phyloP scores from a whole-genome alignment of 1,140 invertebrate species.

The Drusus annulatus region DNA sequence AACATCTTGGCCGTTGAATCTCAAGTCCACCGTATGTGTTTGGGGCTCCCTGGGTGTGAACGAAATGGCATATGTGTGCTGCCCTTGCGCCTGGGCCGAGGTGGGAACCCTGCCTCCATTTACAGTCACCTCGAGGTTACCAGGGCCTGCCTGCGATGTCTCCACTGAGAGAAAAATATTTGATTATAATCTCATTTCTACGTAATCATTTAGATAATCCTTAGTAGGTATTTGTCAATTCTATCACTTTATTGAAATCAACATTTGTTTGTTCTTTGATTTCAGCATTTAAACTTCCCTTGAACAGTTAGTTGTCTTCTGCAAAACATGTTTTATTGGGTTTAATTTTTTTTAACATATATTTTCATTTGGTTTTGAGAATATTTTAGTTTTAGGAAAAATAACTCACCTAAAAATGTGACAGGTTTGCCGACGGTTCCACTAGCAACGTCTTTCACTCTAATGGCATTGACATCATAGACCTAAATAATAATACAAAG shows the following conservation, averaged over 20 bases:
- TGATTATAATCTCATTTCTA: no score
- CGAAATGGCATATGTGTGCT: conserved; percentile 96
- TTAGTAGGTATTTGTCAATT: no score
- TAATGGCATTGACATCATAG: conserved; percentile 95
- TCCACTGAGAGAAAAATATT: conserved; percentile 80
- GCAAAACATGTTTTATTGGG: no score
- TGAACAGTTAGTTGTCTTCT: no score
- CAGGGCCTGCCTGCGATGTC: conserved; percentile 96
- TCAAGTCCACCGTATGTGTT: conserved; percentile 92
- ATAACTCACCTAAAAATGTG: conserved; percentile 88
- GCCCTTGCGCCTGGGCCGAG: conserved; percentile 93
- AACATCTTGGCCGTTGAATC: conserved; percentile 97
- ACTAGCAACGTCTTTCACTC: conserved; percentile 91
- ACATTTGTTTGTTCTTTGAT: no score
- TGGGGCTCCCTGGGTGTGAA: conserved; percentile 94
- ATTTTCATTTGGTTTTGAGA: no score
- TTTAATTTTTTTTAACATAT: no score
- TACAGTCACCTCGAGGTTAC: conserved; percentile 97
- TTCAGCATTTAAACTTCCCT: no score
- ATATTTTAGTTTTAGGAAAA: no score
- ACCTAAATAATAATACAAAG: conserved; percentile 70
- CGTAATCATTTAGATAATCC: no score
- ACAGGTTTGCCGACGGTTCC: conserved; percentile 94
- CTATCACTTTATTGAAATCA: no score
- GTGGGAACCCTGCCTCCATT: conserved; percentile 96